Base-by-base conservation (phyloP, 2,113 vertebrate genomes). In the Coregonus clupeaformis region DNA sequence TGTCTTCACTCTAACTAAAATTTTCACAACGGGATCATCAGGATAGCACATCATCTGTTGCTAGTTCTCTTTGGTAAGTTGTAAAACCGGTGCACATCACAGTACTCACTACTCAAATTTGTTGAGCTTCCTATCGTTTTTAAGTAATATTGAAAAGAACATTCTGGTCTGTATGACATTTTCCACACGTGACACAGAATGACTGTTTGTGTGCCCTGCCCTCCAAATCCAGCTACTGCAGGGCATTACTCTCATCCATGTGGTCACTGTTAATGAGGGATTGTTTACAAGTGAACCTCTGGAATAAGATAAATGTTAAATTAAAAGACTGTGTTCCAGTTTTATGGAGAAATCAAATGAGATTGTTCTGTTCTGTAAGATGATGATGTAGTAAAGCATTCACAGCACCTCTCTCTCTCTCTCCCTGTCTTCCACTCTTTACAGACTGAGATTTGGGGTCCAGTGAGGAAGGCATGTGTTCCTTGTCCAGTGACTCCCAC, bases 1-100 rank as follows among this genome's bases (percentile, higher is more conserved):
- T 91, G 90, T 90, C 82, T 86, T 79, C 75, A 70, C 76, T 89
- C 81, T 73, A 69, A 72, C 66, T 86, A 77, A 89, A 73, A 60
- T 20, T 75, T 80, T 80, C 63, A 77, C 63, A 72, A 85, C 73
- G 55, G 77, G 76, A 88, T 83, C 73, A 80, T 76, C 77, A 68
- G 80, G 79, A 42, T 12, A 42, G 9, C 36, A 42, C 78, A 69
- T 76, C 71, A 13, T 73, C 78, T 30, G n/a, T 77, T 78, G 68
- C 69, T 75, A 66, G 77, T 74, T 66, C 63, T 82, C 67, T 80
- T 75, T 81, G 85, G 90, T 93, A 77, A 91, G 90, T 84, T 24
- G 18, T 27, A 66, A 55, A 60, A 60, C 6, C n/a, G 16, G 57
- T 60, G 9, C 3, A 3, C n/a, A 2, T 9, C 49, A 52, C 49